Percentiles rank a stretch among this genome's conserved stretches.
Conservation (phyloP, 2,113 vertebrate genomes). For the Myotis lucifugus region DNA sequence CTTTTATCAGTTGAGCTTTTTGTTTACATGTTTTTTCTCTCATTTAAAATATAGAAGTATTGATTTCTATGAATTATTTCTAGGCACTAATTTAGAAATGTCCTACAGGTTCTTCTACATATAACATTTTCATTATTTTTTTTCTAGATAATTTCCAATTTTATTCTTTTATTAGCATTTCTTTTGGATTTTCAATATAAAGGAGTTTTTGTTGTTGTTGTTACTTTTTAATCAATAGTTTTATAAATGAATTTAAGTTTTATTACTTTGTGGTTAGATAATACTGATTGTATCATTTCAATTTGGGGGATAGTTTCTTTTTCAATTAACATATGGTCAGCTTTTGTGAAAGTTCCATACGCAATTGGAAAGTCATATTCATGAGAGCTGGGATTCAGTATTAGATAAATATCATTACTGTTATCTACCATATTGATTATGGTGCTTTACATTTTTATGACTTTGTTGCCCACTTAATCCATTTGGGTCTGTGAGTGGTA, state of each 20-base stretch:
- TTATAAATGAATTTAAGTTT: not conserved
- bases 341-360: not conserved
- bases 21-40: not conserved
- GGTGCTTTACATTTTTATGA: not conserved
- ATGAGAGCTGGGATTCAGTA: not conserved
- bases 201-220: not conserved
- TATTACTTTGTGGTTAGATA: not conserved
- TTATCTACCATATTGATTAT: not conserved
- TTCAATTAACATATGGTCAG: not conserved
- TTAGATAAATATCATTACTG: not conserved
- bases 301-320: not conserved
- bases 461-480: not conserved
- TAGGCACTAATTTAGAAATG: not conserved
- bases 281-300: not conserved
- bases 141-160: not conserved
- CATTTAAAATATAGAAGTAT: not conserved
- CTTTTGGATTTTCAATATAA: not conserved
- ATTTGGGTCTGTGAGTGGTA: not conserved
- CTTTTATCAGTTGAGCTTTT: not conserved
- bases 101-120: not conserved
- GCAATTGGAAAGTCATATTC: not conserved
- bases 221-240: not conserved
- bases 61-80: not conserved
- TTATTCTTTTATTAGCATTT: not conserved
- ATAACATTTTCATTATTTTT: not conserved